Percentiles rank a stretch among this genome's conserved stretches.
phyloP scores from a whole-genome alignment of 2,113 vertebrate species.

The Anser brachyrhynchus region DNA sequence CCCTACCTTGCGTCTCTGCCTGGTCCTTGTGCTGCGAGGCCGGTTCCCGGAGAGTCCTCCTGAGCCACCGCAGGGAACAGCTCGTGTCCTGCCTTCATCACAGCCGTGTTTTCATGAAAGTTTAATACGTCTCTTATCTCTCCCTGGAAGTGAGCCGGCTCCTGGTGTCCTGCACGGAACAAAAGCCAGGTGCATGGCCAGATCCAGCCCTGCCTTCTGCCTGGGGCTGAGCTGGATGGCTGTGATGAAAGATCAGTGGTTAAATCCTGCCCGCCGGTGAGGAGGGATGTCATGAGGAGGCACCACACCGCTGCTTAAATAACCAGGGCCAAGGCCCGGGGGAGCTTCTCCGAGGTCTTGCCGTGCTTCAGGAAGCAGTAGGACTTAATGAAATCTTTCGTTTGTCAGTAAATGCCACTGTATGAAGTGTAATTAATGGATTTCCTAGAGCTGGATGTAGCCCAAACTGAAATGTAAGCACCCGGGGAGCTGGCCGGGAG shows the following conservation, averaged over 20 bases:
- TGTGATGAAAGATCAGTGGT: background rate
- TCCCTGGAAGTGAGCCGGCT: conserved; percentile 39
- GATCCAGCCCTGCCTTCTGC: background rate
- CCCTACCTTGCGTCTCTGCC: background rate
- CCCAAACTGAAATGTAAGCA: conserved; percentile 64
- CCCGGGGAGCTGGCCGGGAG: conserved; percentile 22
- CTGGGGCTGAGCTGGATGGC: background rate
- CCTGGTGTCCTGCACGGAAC: background rate
- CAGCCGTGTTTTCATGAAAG: conserved; percentile 64
- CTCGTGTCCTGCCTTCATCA: conserved; percentile 49
- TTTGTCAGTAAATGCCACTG: conserved; percentile 62
- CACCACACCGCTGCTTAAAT: background rate
- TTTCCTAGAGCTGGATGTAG: conserved; percentile 63
- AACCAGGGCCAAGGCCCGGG: background rate
- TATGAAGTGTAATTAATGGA: conserved; percentile 71
- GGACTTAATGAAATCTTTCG: conserved; percentile 59
- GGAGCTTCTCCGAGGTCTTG: background rate
- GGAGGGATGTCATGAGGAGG: background rate
- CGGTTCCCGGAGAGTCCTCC: background rate
- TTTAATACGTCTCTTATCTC: conserved; percentile 40
- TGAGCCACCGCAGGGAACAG: background rate
- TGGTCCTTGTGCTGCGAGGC: background rate
- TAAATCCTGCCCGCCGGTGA: conserved; percentile 13
- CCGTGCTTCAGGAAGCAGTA: background rate
- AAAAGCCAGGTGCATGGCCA: background rate